A percentile compares a stretch with the other conserved stretches of the same genome.
These are phyloP conservation scores for Brachyrhaphis roseni DNA, from an alignment of 2,797 vertebrate species.

Conservation along the genomic window DNA sequence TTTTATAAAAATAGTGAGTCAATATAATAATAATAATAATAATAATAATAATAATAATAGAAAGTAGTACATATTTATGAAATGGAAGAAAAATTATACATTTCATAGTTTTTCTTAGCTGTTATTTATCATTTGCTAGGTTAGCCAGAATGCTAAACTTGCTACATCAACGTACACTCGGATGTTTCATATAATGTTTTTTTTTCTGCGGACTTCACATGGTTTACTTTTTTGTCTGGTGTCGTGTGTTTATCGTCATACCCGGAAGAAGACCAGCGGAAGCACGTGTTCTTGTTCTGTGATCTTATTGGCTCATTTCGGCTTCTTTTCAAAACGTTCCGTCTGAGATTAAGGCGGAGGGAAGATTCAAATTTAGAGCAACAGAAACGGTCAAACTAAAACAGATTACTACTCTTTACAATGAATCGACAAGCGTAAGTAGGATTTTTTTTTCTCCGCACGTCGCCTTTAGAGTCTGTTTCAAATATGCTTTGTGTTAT, in stretches of 20 bases:
- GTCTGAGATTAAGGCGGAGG: conserved; percentile 63
- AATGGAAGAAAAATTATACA: background rate
- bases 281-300: conserved; percentile 19
- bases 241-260: background rate
- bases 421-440: conserved; percentile 80
- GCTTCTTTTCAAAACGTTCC: conserved; percentile 61
- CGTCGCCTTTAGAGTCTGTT: rapidly evolving
- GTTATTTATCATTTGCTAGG: conserved; percentile 19
- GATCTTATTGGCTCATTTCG: conserved; percentile 49
- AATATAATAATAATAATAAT: too few relatives aligned
- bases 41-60: background rate
- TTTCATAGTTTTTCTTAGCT: background rate
- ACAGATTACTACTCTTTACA: background rate
- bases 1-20: background rate
- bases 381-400: conserved; percentile 13
- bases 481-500: rapidly evolving
- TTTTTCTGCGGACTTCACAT: background rate
- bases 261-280: conserved; percentile 17
- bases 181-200: background rate
- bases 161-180: background rate
- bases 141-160: background rate
- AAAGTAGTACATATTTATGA: background rate
- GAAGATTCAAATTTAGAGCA: conserved; percentile 73
- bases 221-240: background rate
- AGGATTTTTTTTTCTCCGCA: rapidly evolving